Evolutionary conservation across 2,888 invertebrate genomes (phyloP), one percentile per base, ranked within the genome.

Genomic region (Zaprionus lineosus): DNA sequence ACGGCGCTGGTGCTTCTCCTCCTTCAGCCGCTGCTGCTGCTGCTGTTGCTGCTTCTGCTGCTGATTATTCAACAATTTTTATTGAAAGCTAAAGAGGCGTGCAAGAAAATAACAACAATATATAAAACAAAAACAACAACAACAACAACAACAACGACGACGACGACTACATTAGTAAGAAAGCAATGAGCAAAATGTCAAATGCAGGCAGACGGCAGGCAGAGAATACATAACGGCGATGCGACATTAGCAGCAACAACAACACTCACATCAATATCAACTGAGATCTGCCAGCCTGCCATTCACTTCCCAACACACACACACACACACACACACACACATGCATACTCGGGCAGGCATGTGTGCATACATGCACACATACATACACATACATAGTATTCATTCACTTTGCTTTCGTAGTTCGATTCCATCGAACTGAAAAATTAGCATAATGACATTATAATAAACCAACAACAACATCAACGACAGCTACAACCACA

Each of bases 371-470:
- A n/a, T n/a, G n/a, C n/a, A n/a, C n/a, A n/a, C n/a, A n/a, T n/a
- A n/a, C n/a, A n/a, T n/a, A n/a, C n/a, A n/a, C 39, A 14, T 28
- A 24, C 28, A 36, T 36, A 21, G 11, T 41, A 21, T 36, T 57
- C 56, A 55, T 28, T 44, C 50, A 56, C 57, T 52, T 43, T 72
- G 53, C 56, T 59, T 41, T 53, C 36, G 56, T 56, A 47, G 44
- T 56, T 33, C 53, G 44, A 64, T 81, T 84, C 56, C 65, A 65
- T 68, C 43, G 71, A 74, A 71, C 59, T 82, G 74, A 65, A 50
- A 76, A 82, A 82, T 82, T 82, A 79, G 77, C 81, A 82, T 82
- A 85, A 76, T 64, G 77, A 82, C 81, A 85, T 81, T 85, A 79
- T 74, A 81, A 85, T 85, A 75, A 82, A 81, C 77, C 84, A 83